Conservation (phyloP, 2,888 invertebrate genomes). For the Bedellia somnulentella region DNA sequence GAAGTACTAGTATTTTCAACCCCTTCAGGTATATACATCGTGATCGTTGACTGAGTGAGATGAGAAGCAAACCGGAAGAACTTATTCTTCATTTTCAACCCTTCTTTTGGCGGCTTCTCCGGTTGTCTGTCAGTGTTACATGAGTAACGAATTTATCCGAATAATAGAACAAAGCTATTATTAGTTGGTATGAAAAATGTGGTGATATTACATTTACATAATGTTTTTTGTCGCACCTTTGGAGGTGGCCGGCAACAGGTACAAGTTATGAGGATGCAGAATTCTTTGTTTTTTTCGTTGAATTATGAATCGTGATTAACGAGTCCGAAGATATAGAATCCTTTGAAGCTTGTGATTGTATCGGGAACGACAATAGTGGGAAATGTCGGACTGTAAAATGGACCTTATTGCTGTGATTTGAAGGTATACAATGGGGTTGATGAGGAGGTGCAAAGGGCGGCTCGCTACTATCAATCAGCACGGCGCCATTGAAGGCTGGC, state of each 20-base stretch:
- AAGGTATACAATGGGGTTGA: background rate
- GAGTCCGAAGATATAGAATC: too few species aligned
- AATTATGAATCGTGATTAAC: too few species aligned
- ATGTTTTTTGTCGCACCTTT: slow-evolving; percentile 52
- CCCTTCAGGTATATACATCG: too few species aligned
- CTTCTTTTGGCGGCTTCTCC: too few species aligned
- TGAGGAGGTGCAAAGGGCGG: slow-evolving; percentile 21
- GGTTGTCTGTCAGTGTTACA: slow-evolving; percentile 21
- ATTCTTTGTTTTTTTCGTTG: slow-evolving; percentile 59
- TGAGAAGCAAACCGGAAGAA: too few species aligned
- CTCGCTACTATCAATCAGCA: slow-evolving; percentile 53
- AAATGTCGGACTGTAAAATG: too few species aligned
- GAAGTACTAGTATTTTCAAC: too few species aligned
- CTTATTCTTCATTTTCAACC: too few species aligned
- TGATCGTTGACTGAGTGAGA: too few species aligned
- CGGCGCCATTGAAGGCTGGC: slow-evolving; percentile 60
- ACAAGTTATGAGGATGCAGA: slow-evolving; percentile 57
- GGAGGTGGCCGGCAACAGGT: slow-evolving; percentile 56
- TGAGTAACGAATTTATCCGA: slow-evolving; percentile 29
- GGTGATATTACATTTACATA: slow-evolving; percentile 53
- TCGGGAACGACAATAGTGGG: too few species aligned
- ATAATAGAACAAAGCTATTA: slow-evolving; percentile 58
- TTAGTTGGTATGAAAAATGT: slow-evolving; percentile 51
- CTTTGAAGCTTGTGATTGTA: too few species aligned
- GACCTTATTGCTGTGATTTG: background rate